phyloP scores from a whole-genome alignment of 2,113 vertebrate genomes.

The Pteruthius melanotis region DNA sequence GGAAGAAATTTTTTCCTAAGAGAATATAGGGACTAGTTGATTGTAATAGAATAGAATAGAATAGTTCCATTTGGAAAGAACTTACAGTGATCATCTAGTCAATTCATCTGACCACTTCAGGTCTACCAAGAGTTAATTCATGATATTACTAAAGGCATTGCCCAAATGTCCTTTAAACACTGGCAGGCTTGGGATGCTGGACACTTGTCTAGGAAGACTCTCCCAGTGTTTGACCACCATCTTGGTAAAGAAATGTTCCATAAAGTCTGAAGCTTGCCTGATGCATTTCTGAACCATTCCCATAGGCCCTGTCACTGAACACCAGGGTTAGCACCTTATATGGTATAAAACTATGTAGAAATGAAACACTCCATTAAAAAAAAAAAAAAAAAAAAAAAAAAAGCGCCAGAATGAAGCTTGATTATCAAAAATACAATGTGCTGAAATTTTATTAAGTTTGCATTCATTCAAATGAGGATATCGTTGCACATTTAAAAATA shows the following conservation, averaged over 20 bases:
- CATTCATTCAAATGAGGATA: neutral
- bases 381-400: neutral
- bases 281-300: neutral
- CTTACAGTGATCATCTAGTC: neutral
- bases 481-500: neutral
- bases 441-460: neutral
- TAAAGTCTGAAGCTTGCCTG: neutral
- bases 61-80: neutral
- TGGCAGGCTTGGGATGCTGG: accelerated
- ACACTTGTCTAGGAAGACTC: neutral
- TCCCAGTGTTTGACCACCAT: neutral
- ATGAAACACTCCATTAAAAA: neutral
- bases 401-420: neutral
- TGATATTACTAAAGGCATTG: neutral
- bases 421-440: neutral
- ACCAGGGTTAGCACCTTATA: neutral
- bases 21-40: neutral
- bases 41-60: neutral
- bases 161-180: neutral
- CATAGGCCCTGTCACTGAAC: neutral
- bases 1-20: neutral
- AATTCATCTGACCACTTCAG: neutral
- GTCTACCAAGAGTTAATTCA: neutral
- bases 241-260: neutral
- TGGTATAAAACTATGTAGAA: neutral